These are phyloP conservation scores for Cheiracanthium punctorium DNA, from an alignment of 2,888 invertebrate species.

Conservation along the genomic window DNA sequence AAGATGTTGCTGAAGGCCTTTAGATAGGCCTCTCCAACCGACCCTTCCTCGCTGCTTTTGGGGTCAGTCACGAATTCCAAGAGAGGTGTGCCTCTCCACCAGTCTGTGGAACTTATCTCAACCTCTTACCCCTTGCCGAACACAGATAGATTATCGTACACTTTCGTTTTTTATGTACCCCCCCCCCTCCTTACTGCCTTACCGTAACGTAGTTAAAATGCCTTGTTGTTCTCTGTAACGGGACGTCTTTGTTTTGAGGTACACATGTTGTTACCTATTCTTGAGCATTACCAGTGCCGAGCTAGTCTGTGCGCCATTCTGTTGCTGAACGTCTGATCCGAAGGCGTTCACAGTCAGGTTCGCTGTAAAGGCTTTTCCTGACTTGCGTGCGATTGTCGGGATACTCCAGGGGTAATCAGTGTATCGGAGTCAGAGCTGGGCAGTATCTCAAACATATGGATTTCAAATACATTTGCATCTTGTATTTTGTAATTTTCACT, in stretches of 20 bases:
- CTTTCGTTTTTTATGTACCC: background rate
- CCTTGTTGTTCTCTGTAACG: conserved; percentile 14
- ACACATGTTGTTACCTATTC: background rate
- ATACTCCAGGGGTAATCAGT: no score
- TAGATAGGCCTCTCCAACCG: background rate
- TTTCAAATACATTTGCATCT: no score
- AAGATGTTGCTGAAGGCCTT: background rate
- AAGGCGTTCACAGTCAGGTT: no score
- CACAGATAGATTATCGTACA: background rate
- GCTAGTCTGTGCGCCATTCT: no score
- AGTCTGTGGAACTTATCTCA: background rate
- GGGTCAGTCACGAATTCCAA: conserved; percentile 57
- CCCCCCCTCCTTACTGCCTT: background rate
- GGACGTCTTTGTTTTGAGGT: conserved; percentile 6
- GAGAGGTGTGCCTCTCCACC: conserved; percentile 48
- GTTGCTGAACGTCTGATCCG: no score
- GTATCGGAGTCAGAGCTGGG: no score
- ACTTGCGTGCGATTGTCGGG: no score
- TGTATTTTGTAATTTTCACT: no score
- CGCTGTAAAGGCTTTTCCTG: no score
- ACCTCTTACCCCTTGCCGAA: conserved; percentile 21
- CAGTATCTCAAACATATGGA: no score
- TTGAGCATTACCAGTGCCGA: no score
- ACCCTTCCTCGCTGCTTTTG: conserved; percentile 21
- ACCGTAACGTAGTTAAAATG: background rate